These are phyloP conservation scores for Hecatera dysodea DNA, from an alignment of 2,888 invertebrate species.

Conservation along the genomic window DNA sequence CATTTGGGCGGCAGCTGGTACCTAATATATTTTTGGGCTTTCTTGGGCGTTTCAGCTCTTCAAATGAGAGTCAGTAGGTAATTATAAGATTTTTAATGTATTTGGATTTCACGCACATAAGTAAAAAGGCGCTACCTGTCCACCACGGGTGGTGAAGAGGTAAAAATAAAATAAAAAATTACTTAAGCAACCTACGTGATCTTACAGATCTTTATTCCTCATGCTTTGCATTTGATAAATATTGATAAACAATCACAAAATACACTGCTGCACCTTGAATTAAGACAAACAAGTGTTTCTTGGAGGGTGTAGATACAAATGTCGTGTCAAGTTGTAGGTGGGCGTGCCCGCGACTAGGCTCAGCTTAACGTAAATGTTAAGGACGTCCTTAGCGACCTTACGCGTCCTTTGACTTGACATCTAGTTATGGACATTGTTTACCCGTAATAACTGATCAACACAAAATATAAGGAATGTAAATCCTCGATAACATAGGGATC, in stretches of 20 bases:
- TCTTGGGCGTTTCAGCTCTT: slow-evolving; percentile 7
- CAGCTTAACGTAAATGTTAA: slow-evolving; percentile 6
- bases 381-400: slow-evolving; percentile 4
- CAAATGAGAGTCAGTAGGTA: background rate
- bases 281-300: background rate
- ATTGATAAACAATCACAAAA: background rate
- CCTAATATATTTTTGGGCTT: slow-evolving; percentile 13
- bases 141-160: no score
- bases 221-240: background rate
- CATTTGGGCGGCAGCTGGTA: no score
- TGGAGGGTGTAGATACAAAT: background rate
- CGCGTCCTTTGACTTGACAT: slow-evolving; percentile 11
- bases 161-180: no score
- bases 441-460: background rate
- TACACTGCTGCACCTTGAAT: background rate
- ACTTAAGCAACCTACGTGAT: no score
- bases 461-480: slow-evolving; percentile 5
- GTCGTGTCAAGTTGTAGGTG: slow-evolving; percentile 9
- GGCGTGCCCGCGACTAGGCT: slow-evolving; percentile 1
- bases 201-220: no score
- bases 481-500: slow-evolving; percentile 4
- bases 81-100: background rate
- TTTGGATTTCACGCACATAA: no score
- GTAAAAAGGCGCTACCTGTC: no score
- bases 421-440: slow-evolving; percentile 6